phyloP scores from a whole-genome alignment of 2,797 vertebrate species.

The Petrocephalus schoutedeni region DNA sequence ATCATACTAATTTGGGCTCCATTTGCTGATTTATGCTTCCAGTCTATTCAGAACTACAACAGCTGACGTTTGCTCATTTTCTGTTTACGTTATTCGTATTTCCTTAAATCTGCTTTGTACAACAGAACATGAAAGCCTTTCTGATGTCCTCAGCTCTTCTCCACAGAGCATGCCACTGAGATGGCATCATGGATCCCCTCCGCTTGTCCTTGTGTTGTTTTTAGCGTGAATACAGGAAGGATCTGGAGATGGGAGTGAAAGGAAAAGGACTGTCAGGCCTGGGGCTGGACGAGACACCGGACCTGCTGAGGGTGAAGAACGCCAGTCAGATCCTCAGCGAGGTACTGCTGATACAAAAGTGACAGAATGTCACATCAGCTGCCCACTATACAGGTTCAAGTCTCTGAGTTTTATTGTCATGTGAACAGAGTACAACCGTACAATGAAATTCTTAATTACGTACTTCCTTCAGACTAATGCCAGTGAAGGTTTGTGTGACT shows the following conservation, averaged over 20 bases:
- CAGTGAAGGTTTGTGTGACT: too few relatives aligned
- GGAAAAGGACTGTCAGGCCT: conserved; percentile 64
- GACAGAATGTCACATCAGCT: not conserved
- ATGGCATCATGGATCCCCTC: too few relatives aligned
- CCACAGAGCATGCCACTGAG: not conserved
- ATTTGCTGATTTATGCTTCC: not conserved
- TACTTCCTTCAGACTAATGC: too few relatives aligned
- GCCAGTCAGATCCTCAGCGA: conserved; percentile 70
- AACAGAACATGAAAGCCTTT: not conserved
- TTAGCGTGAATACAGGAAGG: conserved; percentile 60
- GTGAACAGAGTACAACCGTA: too few relatives aligned
- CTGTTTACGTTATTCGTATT: not conserved
- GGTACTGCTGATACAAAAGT: conserved; percentile 42
- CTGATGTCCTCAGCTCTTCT: not conserved
- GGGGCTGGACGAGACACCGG: conserved; percentile 70
- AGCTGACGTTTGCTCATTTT: not conserved
- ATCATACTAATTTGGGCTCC: not conserved
- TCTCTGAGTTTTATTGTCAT: too few relatives aligned
- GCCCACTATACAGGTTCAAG: not conserved
- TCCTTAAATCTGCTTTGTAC: not conserved
- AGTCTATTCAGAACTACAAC: not conserved
- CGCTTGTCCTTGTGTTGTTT: not conserved
- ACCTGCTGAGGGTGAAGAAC: conserved; percentile 71
- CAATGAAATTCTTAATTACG: too few relatives aligned
- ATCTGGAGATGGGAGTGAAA: conserved; percentile 51